These are phyloP conservation scores for Heliconius ethilla DNA, from an alignment of 2,888 invertebrate species.

Conservation along the genomic window DNA sequence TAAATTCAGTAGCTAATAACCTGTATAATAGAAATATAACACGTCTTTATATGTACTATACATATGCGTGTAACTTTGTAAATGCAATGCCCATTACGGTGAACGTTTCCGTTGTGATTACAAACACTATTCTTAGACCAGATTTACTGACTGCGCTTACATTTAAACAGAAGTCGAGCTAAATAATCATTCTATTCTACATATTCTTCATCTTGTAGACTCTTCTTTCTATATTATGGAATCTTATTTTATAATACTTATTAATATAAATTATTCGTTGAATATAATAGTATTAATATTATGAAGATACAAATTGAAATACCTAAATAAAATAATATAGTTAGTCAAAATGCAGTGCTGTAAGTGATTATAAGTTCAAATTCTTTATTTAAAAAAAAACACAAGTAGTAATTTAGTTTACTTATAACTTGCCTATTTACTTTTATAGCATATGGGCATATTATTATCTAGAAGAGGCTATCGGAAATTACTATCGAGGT, in stretches of 20 bases:
- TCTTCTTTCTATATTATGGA: not conserved
- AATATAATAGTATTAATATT: too few relatives aligned
- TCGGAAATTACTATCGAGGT: slow-evolving; percentile 38
- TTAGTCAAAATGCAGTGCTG: not conserved
- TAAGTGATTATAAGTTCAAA: not conserved
- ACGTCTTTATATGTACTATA: slow-evolving; percentile 26
- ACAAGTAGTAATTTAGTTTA: not conserved
- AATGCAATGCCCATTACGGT: slow-evolving; percentile 45
- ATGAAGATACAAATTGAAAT: too few relatives aligned
- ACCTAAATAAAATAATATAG: too few relatives aligned
- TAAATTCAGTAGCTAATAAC: slow-evolving; percentile 40
- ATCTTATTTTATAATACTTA: not conserved
- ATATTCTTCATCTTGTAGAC: slow-evolving; percentile 7
- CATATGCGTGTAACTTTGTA: slow-evolving; percentile 47
- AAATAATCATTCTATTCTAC: slow-evolving; percentile 1
- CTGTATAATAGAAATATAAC: slow-evolving; percentile 42
- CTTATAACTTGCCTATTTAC: not conserved
- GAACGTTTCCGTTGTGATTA: slow-evolving; percentile 47
- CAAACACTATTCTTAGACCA: slow-evolving; percentile 38
- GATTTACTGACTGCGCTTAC: not conserved
- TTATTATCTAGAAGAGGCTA: slow-evolving; percentile 25
- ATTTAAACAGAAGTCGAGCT: slow-evolving; percentile 4
- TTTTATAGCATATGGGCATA: not conserved
- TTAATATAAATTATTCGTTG: too few relatives aligned
- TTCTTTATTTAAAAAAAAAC: not conserved